Evolutionary conservation across 2,113 vertebrate genomes (phyloP).

Genomic region (Pelecanoides urinatrix): DNA sequence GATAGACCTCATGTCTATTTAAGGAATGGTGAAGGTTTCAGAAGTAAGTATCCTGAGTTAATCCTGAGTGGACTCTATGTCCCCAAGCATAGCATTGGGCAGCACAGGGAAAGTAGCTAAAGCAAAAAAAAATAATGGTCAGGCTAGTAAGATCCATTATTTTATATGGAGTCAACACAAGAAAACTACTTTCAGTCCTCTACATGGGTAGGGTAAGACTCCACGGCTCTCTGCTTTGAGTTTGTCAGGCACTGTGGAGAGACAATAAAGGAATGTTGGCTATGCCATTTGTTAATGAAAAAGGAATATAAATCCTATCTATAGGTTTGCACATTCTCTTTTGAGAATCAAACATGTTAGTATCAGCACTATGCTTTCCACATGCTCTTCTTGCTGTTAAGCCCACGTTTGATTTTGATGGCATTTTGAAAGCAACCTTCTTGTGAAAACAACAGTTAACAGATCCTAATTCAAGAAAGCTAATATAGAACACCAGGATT

Average conservation of each 20-base stretch:
- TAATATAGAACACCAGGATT: neutral
- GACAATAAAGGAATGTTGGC: neutral
- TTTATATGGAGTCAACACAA: neutral
- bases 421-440: neutral
- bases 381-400: neutral
- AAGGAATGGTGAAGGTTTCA: neutral
- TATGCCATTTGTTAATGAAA: neutral
- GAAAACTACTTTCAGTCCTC: neutral
- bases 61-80: neutral
- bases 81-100: neutral
- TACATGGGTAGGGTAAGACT: neutral
- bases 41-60: neutral
- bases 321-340: neutral
- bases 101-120: neutral
- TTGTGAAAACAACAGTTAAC: neutral
- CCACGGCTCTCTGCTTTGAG: fast-evolving
- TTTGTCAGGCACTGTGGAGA: neutral
- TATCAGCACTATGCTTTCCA: neutral
- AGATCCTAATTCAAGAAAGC: neutral
- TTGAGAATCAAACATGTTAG: neutral
- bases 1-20: neutral
- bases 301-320: neutral
- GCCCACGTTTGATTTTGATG: neutral
- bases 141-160: neutral
- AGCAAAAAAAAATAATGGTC: neutral